Conservation (phyloP, 2,888 invertebrate species). For the Alsophila aescularia region DNA sequence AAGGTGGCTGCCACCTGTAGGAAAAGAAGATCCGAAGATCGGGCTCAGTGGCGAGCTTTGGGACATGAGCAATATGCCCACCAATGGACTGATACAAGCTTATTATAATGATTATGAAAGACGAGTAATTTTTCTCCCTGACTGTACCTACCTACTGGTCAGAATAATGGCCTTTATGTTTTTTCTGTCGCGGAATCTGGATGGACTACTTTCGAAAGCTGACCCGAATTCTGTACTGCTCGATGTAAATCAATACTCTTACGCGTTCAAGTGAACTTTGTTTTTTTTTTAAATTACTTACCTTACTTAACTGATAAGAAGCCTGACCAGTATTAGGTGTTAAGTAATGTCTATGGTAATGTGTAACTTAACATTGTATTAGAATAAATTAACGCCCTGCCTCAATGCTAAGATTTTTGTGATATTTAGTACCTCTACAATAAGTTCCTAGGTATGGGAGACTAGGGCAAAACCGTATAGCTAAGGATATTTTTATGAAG, state of each 20-base stretch:
- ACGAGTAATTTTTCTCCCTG: neutral
- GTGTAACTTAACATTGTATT: conserved; percentile 4
- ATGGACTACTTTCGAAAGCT: conserved; percentile 77
- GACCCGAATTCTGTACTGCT: conserved; percentile 62
- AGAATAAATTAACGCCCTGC: neutral
- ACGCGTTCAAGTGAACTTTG: conserved; percentile 20
- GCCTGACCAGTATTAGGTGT: conserved; percentile 24
- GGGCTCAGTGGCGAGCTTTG: no score
- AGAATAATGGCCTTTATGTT: conserved; percentile 62
- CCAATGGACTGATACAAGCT: no score
- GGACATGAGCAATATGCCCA: no score
- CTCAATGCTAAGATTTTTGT: neutral
- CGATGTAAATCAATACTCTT: conserved; percentile 46
- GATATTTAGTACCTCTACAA: no score
- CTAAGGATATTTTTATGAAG: no score
- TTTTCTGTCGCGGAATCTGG: conserved; percentile 66
- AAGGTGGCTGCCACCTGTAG: no score
- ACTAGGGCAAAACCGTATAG: no score
- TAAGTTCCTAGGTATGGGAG: no score
- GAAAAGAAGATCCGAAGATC: no score
- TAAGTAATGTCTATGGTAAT: conserved; percentile 16
- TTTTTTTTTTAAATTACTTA: conserved; percentile 13
- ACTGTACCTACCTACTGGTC: conserved; percentile 32
- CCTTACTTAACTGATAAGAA: conserved; percentile 13
- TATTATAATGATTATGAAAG: no score